Conservation (phyloP, 2,797 vertebrate genomes). For the Octomys mimax region DNA sequence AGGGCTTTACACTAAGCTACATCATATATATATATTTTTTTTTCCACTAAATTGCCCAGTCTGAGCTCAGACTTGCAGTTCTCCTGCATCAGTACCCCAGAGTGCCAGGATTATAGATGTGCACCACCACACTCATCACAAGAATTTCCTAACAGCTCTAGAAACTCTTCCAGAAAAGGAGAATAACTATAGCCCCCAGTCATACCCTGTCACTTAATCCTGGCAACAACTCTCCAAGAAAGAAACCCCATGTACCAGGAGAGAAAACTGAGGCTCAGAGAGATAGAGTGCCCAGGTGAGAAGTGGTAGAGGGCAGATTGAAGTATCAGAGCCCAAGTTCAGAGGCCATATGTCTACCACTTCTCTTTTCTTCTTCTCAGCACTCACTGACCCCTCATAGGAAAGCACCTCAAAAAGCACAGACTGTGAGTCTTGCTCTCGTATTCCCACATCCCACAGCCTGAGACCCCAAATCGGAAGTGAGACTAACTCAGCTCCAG, state of each 20-base stretch:
- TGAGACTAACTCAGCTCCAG: neutral
- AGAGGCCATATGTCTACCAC: neutral
- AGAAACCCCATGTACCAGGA: neutral
- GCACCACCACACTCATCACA: neutral
- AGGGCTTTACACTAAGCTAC: neutral
- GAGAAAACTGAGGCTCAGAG: conserved; percentile 3
- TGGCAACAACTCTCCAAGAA: neutral
- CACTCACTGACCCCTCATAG: neutral
- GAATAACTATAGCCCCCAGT: neutral
- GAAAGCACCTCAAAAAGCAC: neutral
- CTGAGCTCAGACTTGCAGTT: neutral
- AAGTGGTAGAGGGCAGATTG: neutral
- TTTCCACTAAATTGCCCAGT: neutral
- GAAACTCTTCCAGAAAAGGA: neutral
- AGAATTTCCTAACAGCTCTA: neutral
- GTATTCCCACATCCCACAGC: neutral
- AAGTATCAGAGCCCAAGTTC: no score
- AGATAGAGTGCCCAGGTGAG: neutral
- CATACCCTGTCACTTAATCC: neutral
- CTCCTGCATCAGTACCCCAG: neutral
- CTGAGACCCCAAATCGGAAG: neutral
- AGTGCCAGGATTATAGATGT: neutral
- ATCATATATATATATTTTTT: no score
- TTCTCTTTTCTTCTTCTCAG: neutral
- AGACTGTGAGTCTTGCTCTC: neutral